These are phyloP conservation scores for Bombus waltoni DNA, from an alignment of 1,140 invertebrate species.

Conservation along the genomic window DNA sequence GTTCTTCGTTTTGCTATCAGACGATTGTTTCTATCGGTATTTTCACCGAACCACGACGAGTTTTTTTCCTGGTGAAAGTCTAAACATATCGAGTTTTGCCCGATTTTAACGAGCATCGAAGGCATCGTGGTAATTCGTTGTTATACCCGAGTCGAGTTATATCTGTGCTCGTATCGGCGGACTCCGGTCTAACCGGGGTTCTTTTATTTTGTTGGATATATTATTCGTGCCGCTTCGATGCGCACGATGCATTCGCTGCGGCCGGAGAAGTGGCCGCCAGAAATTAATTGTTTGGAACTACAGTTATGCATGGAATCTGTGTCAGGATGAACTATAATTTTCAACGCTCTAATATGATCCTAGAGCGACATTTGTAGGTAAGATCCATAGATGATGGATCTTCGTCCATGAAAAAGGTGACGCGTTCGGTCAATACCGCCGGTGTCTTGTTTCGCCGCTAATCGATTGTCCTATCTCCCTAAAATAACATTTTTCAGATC, in stretches of 20 bases:
- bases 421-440: too few relatives aligned
- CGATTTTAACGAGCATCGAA: slow-evolving; percentile 6
- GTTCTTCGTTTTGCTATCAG: slow-evolving; percentile 14
- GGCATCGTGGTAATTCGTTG: background rate
- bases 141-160: background rate
- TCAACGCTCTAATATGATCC: slow-evolving; percentile 29
- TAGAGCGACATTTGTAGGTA: background rate
- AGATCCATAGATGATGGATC: background rate
- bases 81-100: background rate
- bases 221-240: slow-evolving; percentile 32
- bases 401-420: too few relatives aligned
- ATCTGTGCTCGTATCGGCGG: background rate
- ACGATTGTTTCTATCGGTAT: slow-evolving; percentile 43
- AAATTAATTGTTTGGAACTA: slow-evolving; percentile 59
- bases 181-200: slow-evolving; percentile 4
- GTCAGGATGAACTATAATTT: slow-evolving; percentile 38
- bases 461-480: too few relatives aligned
- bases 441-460: too few relatives aligned
- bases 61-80: slow-evolving; percentile 58
- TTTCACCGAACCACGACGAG: slow-evolving; percentile 36
- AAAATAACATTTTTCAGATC: background rate
- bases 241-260: slow-evolving; percentile 18
- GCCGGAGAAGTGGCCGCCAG: slow-evolving; percentile 3
- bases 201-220: slow-evolving; percentile 36
- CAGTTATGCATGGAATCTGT: slow-evolving; percentile 55